A percentile compares a stretch with the other conserved stretches of the same genome.
These are phyloP conservation scores for Steinernema khuongi DNA, from an alignment of 1,140 invertebrate genomes.

Conservation along the genomic window DNA sequence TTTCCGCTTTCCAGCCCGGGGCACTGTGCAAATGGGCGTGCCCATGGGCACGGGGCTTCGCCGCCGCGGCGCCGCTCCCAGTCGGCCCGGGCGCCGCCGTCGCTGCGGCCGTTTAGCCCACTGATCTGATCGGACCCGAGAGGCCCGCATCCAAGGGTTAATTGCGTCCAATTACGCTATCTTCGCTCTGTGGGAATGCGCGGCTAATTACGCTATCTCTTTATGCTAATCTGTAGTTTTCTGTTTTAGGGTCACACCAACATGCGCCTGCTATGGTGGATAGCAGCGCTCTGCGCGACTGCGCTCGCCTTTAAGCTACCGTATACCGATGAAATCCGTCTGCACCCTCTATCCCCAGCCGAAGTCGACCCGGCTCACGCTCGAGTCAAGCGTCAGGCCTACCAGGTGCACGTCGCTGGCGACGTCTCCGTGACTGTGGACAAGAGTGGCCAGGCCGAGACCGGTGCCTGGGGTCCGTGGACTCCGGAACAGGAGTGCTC, in stretches of 20 bases:
- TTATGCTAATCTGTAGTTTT: background rate
- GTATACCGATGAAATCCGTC: background rate
- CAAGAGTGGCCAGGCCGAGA: constrained; percentile 43
- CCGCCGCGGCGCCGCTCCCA: background rate
- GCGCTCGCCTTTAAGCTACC: constrained; percentile 12
- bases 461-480: constrained; percentile 80
- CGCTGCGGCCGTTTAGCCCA: background rate
- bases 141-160: background rate
- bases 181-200: constrained; percentile 6
- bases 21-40: background rate
- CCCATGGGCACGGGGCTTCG: background rate
- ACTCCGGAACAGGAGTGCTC: constrained; percentile 69
- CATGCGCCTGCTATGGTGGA: background rate
- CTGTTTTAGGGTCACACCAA: background rate
- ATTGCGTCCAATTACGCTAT: background rate
- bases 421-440: constrained; percentile 50
- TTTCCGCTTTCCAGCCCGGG: background rate
- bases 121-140: background rate
- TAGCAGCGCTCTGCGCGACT: constrained; percentile 7
- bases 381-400: constrained; percentile 53
- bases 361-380: constrained; percentile 43
- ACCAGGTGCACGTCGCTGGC: constrained; percentile 52
- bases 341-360: constrained; percentile 49
- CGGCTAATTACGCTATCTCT: background rate
- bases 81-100: background rate